These are phyloP conservation scores for Eolophus roseicapilla DNA, from an alignment of 2,113 vertebrate genomes.

Conservation along the genomic window DNA sequence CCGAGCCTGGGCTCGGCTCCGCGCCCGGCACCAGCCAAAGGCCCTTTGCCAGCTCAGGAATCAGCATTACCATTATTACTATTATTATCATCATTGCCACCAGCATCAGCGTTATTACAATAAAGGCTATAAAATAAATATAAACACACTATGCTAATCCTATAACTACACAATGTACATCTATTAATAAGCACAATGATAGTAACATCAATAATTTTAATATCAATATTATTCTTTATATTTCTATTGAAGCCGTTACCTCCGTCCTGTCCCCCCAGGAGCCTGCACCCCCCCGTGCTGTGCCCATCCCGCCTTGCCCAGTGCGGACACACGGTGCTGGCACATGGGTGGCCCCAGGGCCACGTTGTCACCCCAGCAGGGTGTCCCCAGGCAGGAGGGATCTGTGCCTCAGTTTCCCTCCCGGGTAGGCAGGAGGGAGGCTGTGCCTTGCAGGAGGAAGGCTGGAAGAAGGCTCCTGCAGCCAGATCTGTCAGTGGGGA, in stretches of 20 bases:
- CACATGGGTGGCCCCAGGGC: background rate
- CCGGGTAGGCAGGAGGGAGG: background rate
- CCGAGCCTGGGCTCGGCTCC: accelerated
- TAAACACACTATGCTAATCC: background rate
- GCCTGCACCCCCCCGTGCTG: background rate
- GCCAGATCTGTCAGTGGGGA: too few relatives aligned
- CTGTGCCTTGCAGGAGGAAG: background rate
- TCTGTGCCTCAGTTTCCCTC: background rate
- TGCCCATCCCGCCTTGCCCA: background rate
- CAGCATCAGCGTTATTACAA: background rate
- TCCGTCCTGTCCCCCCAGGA: background rate
- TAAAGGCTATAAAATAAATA: background rate
- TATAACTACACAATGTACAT: background rate
- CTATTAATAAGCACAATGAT: background rate
- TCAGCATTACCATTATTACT: background rate
- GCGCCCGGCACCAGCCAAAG: background rate
- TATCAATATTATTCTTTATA: background rate
- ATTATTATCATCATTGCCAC: accelerated
- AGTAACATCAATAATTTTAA: background rate
- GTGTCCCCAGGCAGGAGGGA: background rate
- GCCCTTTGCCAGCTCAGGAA: background rate
- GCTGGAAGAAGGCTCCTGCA: background rate
- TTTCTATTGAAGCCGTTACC: accelerated
- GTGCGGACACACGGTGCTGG: background rate
- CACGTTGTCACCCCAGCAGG: background rate